Evolutionary conservation across 2,113 vertebrate species (phyloP).

Genomic region (Acanthochromis polyacanthus): DNA sequence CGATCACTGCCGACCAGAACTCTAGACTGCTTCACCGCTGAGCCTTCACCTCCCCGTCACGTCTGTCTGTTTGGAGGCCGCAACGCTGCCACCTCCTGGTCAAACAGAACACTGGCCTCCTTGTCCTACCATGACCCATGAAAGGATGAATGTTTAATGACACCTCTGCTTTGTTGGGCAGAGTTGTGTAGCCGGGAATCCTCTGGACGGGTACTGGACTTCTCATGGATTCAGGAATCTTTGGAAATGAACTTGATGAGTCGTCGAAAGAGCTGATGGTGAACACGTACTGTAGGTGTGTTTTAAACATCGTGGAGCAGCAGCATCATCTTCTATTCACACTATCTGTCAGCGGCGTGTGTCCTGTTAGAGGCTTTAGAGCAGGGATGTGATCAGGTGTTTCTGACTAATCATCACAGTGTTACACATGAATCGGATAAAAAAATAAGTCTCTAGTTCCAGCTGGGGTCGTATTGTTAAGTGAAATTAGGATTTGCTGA

Average conservation of each 20-base stretch:
- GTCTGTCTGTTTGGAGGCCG: background rate
- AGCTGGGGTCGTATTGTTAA: background rate
- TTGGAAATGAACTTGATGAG: conserved; percentile 25
- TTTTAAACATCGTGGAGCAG: conserved; percentile 28
- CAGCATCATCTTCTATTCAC: conserved; percentile 24
- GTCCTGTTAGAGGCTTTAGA: conserved; percentile 47
- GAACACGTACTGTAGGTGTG: conserved; percentile 26
- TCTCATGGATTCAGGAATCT: conserved; percentile 19
- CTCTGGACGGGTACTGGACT: conserved; percentile 37
- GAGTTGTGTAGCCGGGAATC: conserved; percentile 10
- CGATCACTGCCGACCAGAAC: conserved; percentile 50
- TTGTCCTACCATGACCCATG: background rate
- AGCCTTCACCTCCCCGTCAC: conserved; percentile 28
- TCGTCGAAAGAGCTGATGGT: conserved; percentile 29
- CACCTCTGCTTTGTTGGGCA: conserved; percentile 9
- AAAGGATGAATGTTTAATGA: conserved; percentile 36
- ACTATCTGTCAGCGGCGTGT: conserved; percentile 27
- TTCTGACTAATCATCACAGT: conserved; percentile 50
- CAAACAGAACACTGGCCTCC: conserved; percentile 32
- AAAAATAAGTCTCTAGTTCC: background rate
- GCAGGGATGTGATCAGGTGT: conserved; percentile 21
- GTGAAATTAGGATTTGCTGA: conserved; percentile 20
- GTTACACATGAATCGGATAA: conserved; percentile 50
- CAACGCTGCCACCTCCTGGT: conserved; percentile 56
- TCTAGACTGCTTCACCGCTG: conserved; percentile 34